Percentiles rank a stretch among this genome's conserved stretches.
Evolutionary conservation across 2,797 vertebrate genomes (phyloP).

Genomic region (Alectoris magna): DNA sequence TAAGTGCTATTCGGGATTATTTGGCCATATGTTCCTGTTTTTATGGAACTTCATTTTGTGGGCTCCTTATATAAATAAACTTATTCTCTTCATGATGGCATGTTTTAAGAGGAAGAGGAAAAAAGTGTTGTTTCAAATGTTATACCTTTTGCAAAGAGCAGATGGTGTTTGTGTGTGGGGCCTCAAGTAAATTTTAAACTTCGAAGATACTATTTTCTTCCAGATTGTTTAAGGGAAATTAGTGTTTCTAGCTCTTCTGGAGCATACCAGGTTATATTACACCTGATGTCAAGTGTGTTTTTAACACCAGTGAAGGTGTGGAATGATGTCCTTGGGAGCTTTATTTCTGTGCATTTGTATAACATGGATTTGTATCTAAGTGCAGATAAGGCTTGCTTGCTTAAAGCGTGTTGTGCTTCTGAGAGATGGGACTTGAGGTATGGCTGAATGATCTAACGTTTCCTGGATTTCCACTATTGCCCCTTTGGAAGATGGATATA

Average conservation of each 20-base stretch:
- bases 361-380: neutral
- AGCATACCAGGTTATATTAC: neutral
- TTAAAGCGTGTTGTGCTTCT: rapidly evolving
- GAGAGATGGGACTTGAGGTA: neutral
- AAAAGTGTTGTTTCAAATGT: slow-evolving; percentile 38
- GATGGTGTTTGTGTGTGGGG: slow-evolving; percentile 63
- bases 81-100: slow-evolving; percentile 19
- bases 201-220: slow-evolving; percentile 35
- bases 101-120: neutral
- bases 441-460: neutral
- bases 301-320: neutral
- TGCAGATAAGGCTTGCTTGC: neutral
- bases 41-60: slow-evolving; percentile 51
- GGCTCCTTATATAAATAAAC: slow-evolving; percentile 49
- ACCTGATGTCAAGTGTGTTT: neutral
- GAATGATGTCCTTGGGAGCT: neutral
- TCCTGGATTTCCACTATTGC: rapidly evolving
- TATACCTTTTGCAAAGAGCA: slow-evolving; percentile 55
- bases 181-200: slow-evolving; percentile 35
- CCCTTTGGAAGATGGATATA: rapidly evolving
- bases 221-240: neutral
- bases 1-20: slow-evolving; percentile 59
- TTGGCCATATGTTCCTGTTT: slow-evolving; percentile 71
- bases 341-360: neutral
- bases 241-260: neutral